phyloP scores from a whole-genome alignment of 2,113 vertebrate species.

The Melanocharis versteri region DNA sequence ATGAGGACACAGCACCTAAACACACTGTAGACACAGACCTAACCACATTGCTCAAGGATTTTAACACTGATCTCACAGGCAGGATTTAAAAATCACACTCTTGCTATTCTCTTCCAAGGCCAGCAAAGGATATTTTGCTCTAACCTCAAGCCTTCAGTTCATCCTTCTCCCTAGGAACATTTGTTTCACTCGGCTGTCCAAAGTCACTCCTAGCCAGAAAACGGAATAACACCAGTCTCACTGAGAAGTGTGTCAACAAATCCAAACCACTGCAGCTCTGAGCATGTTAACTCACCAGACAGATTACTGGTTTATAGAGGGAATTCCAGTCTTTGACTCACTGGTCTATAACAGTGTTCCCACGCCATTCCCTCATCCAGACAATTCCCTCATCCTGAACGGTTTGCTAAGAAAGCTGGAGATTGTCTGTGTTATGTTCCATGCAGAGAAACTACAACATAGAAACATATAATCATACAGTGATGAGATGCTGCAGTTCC shows the following conservation, averaged over 20 bases:
- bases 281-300: not conserved
- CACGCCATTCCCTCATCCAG: not conserved
- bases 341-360: not conserved
- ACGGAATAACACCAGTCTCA: not conserved
- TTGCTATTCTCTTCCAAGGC: not conserved
- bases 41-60: not conserved
- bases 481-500: not conserved
- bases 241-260: not conserved
- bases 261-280: not conserved
- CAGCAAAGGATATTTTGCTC: not conserved
- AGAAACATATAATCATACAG: not conserved
- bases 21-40: not conserved
- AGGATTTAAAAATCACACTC: not conserved
- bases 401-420: not conserved
- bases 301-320: slow-evolving; percentile 6
- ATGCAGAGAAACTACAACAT: not conserved
- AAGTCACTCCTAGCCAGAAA: not conserved
- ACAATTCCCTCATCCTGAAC: not conserved
- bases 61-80: not conserved
- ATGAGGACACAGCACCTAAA: not conserved
- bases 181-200: not conserved
- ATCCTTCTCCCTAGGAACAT: not conserved
- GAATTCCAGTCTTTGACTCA: slow-evolving; percentile 50
- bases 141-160: not conserved
- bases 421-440: not conserved